Base-by-base conservation (phyloP, 2,888 invertebrate species). In the Celastrina argiolus region DNA sequence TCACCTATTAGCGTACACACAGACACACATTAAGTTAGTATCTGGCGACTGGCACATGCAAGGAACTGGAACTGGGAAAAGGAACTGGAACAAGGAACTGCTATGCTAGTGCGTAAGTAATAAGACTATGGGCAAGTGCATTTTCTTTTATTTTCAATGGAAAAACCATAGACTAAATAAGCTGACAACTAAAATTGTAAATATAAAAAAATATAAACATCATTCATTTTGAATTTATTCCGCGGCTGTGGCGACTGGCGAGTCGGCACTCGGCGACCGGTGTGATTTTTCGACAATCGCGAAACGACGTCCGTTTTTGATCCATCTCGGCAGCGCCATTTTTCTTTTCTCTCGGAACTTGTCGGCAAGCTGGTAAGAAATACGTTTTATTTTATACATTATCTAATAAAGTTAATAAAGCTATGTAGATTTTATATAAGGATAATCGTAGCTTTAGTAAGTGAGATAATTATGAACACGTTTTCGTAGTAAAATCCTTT, bases 311-410 rank as follows among this genome's bases (percentile, higher is more conserved):
- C 59, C 16, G 58, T 42, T 59, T n/a, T 65, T 63, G 68, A 70
- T 73, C 73, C 59, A 42, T 14, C 34, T 41, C 26, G 12, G 71
- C 75, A 78, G 78, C 88, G 90, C 91, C 91, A 91, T 91, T 85
- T 91, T 90, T 84, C 87, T 89, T 88, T 88, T 86, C 84, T 74
- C 75, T 51, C 51, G 76, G 84, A 74, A 81, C 80, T 85, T 83
- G 83, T 87, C 86, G 85, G 85, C 85, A 78, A 75, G 74, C 80
- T 88, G 91, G 91, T 91, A 88, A 81, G 91, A 87, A 78, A 72
- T 68, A 75, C 34, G 64, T 18, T 36, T 64, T 56, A 34, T 51
- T 22, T 26, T 26, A 12, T 12, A 1, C n/a, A 56, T 18, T 56
- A 56, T 18, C 34, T 34, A n/a, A 14, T 18, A 34, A 14, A 64